These are phyloP conservation scores for Eupsittula cactorum DNA, from an alignment of 2,113 vertebrate species.

Conservation along the genomic window DNA sequence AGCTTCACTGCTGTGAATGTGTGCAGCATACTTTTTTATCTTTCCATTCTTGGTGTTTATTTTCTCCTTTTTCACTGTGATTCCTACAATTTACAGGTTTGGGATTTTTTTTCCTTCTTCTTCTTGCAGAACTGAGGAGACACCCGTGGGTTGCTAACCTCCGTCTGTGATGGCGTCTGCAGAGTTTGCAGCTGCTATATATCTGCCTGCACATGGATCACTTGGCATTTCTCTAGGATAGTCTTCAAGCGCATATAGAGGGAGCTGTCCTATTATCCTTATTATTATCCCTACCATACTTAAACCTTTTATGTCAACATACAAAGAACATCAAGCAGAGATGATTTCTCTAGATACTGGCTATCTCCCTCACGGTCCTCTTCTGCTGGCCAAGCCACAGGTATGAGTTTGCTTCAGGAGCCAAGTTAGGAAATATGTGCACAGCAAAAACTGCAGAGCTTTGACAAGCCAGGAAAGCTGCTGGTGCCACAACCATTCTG, in stretches of 20 bases:
- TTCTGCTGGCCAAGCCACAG: neutral
- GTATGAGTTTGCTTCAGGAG: neutral
- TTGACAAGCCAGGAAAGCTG: neutral
- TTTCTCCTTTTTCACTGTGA: neutral
- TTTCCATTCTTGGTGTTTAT: neutral
- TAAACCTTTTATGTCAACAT: rapidly evolving
- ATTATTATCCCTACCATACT: rapidly evolving
- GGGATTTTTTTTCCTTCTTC: neutral
- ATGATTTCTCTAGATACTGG: neutral
- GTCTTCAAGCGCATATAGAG: neutral
- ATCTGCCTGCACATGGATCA: neutral
- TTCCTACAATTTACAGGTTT: neutral
- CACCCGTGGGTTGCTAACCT: neutral
- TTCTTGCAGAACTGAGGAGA: neutral
- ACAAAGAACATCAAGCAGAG: neutral
- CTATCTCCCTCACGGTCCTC: neutral
- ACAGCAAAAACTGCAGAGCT: neutral
- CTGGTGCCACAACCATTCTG: neutral
- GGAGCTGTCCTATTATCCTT: neutral
- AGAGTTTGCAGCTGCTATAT: neutral
- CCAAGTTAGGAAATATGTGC: neutral
- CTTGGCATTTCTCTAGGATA: rapidly evolving
- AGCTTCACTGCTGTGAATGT: neutral
- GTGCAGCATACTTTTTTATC: neutral
- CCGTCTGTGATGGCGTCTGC: neutral